Evolutionary conservation across 2,113 vertebrate species (phyloP).

Genomic region (Scomber japonicus): DNA sequence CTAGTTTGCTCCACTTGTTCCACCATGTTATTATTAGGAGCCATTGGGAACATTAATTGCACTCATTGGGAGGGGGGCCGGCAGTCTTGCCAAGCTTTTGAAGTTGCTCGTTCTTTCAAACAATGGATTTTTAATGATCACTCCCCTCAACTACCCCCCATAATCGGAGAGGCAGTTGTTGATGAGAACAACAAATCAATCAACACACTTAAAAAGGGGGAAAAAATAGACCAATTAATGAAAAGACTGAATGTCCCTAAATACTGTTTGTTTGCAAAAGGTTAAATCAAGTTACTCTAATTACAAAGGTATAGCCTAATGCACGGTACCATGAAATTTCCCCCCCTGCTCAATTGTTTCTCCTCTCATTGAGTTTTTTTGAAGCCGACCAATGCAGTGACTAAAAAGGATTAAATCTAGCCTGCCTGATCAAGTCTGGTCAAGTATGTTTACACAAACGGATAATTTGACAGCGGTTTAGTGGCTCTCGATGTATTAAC

Average conservation of each 20-base stretch:
- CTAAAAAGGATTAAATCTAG: no score
- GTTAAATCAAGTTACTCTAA: conserved; percentile 38
- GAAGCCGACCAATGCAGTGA: background rate
- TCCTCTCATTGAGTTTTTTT: background rate
- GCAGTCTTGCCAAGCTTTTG: conserved; percentile 69
- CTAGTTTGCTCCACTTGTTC: conserved; percentile 28
- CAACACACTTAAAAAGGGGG: conserved; percentile 21
- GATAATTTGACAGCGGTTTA: no score
- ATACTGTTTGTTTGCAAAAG: conserved; percentile 43
- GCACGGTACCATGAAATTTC: conserved; percentile 4
- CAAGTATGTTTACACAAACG: no score
- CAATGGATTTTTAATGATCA: conserved; percentile 80
- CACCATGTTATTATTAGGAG: conserved; percentile 62
- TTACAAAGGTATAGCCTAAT: conserved; percentile 8
- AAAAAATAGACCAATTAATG: conserved; percentile 39
- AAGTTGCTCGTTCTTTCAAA: conserved; percentile 68
- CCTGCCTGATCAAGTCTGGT: no score
- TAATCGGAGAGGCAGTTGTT: conserved; percentile 47
- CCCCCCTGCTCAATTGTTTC: background rate
- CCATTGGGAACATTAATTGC: conserved; percentile 76
- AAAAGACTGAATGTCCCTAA: conserved; percentile 33
- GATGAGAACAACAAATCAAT: conserved; percentile 72
- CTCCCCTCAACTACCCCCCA: conserved; percentile 4
- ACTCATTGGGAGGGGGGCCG: conserved; percentile 66
- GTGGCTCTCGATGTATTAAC: no score